These are phyloP conservation scores for Drosophila arizonae DNA, from an alignment of 1,140 invertebrate species.

Conservation along the genomic window DNA sequence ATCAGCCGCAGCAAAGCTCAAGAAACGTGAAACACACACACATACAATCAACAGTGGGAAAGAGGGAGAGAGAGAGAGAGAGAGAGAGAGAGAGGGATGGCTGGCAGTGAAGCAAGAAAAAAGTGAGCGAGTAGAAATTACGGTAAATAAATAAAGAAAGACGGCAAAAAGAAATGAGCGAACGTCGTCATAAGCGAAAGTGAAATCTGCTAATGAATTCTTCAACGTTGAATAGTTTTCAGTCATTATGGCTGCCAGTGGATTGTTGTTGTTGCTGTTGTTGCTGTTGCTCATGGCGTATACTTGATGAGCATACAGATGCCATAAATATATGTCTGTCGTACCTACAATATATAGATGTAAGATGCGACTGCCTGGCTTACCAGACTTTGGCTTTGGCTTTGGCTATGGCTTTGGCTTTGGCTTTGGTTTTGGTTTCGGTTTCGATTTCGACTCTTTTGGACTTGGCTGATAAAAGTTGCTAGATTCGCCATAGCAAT, in stretches of 20 bases:
- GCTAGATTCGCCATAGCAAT: conserved; percentile 79
- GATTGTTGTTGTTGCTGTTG: conserved; percentile 39
- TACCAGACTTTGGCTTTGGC: neutral
- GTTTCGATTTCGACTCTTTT: conserved; percentile 39
- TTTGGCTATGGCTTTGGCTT: conserved; percentile 2
- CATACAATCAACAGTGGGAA: neutral
- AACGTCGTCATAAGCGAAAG: conserved; percentile 81
- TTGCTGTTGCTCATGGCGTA: conserved; percentile 55
- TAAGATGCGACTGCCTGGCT: conserved; percentile 22
- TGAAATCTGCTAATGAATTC: conserved; percentile 83
- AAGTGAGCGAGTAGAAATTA: conserved; percentile 79
- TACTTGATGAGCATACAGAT: conserved; percentile 57
- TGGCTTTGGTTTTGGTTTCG: conserved; percentile 43
- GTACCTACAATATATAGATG: neutral
- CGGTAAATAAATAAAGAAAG: conserved; percentile 78
- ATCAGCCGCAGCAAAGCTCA: conserved; percentile 47
- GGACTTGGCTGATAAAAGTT: conserved; percentile 65
- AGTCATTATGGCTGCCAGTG: conserved; percentile 71
- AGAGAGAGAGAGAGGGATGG: neutral
- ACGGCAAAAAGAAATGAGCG: conserved; percentile 63
- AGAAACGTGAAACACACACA: conserved; percentile 36
- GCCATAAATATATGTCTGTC: conserved; percentile 18
- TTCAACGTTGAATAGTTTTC: conserved; percentile 83
- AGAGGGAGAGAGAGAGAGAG: neutral
- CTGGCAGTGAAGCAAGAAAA: conserved; percentile 18